Evolutionary conservation across 2,113 vertebrate genomes (phyloP).

Genomic region (Taxidea taxus): DNA sequence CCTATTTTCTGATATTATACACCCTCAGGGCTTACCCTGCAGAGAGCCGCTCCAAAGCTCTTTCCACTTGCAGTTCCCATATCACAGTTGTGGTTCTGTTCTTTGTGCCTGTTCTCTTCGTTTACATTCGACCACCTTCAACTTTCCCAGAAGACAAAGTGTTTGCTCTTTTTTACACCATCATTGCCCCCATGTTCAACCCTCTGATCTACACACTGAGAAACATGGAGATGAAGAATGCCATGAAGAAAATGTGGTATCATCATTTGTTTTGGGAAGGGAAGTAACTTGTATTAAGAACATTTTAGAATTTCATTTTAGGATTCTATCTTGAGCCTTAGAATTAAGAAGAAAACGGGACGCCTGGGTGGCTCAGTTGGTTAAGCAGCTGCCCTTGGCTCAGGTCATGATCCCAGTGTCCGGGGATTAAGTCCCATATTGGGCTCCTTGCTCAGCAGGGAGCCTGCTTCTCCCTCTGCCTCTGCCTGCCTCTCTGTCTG

Average conservation of each 20-base stretch:
- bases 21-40: not conserved
- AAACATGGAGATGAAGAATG: not conserved
- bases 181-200: not conserved
- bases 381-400: too few relatives aligned
- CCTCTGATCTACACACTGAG: not conserved
- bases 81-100: not conserved
- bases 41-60: not conserved
- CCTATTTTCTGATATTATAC: constrained; percentile 35
- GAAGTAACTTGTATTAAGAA: not conserved
- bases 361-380: too few relatives aligned
- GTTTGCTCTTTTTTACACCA: not conserved
- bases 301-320: not conserved
- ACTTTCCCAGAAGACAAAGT: not conserved
- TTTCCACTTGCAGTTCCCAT: constrained; percentile 18
- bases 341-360: not conserved
- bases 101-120: not conserved
- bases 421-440: too few relatives aligned
- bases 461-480: too few relatives aligned
- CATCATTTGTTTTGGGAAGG: not conserved
- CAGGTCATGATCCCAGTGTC: too few relatives aligned
- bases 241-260: not conserved
- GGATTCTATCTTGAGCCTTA: not conserved
- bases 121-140: not conserved
- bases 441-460: too few relatives aligned
- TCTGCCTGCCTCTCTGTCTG: too few relatives aligned